A percentile compares a stretch with the other conserved stretches of the same genome.
phyloP scores from a whole-genome alignment of 2,797 vertebrate species.

The Limosa lapponica region DNA sequence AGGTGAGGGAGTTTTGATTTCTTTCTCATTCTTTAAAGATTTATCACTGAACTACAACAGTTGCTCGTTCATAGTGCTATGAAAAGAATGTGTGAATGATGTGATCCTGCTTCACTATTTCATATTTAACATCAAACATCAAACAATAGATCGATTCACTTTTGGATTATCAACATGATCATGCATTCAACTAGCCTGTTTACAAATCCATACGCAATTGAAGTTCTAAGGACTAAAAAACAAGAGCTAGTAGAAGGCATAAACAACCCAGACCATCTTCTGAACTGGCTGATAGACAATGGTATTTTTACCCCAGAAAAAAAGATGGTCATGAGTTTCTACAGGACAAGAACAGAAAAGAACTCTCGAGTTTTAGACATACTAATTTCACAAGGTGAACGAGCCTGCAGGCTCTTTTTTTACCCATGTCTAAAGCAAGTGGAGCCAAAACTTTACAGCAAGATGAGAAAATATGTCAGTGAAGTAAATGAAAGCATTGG shows the following conservation, averaged over 20 bases:
- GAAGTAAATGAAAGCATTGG: conserved; percentile 74
- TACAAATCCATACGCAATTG: conserved; percentile 80
- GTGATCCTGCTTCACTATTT: background rate
- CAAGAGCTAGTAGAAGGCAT: conserved; percentile 79
- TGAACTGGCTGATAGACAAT: conserved; percentile 79
- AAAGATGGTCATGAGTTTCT: conserved; percentile 76
- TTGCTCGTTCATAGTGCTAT: background rate
- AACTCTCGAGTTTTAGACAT: conserved; percentile 80
- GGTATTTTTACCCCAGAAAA: conserved; percentile 77
- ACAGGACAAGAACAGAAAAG: conserved; percentile 77
- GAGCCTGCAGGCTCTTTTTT: conserved; percentile 84
- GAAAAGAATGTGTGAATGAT: background rate
- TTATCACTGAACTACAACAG: background rate
- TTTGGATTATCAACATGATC: background rate
- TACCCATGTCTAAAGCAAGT: conserved; percentile 84
- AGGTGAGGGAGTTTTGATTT: conserved; percentile 50
- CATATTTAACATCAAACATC: background rate
- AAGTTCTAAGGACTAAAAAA: conserved; percentile 81
- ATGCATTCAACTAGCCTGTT: conserved; percentile 34
- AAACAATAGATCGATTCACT: background rate
- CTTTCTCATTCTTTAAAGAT: conserved; percentile 18
- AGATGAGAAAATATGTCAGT: conserved; percentile 76
- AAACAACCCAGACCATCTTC: conserved; percentile 76
- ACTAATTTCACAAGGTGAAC: conserved; percentile 83
- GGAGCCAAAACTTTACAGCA: conserved; percentile 82